Conservation (phyloP, 2,888 invertebrate species). For the Amblyteles armatorius region DNA sequence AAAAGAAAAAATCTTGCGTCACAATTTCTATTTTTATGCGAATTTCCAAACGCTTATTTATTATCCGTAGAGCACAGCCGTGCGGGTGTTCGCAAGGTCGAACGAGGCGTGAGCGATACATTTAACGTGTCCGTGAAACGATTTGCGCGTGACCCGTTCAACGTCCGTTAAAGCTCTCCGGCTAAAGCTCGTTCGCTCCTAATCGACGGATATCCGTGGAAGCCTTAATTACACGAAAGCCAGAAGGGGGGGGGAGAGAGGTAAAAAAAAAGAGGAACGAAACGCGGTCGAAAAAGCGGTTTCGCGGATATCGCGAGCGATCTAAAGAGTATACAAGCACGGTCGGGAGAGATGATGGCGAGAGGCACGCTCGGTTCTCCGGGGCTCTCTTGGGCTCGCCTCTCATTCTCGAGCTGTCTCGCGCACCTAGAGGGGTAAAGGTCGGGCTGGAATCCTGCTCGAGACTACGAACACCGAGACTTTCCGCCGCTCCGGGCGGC, state of each 20-base stretch:
- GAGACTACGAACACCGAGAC: constrained; percentile 15
- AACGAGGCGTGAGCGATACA: constrained; percentile 15
- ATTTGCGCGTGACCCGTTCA: constrained; percentile 37
- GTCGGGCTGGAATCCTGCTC: constrained; percentile 46
- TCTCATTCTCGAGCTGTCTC: constrained; percentile 26
- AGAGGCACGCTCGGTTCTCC: constrained; percentile 16
- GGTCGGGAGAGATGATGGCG: constrained; percentile 71
- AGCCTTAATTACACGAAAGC: constrained; percentile 68
- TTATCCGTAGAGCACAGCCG: background rate
- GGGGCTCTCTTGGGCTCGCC: constrained; percentile 9
- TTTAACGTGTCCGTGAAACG: constrained; percentile 17
- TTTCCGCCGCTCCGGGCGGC: background rate
- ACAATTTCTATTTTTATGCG: background rate
- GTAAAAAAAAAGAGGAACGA: constrained; percentile 9
- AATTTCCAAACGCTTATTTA: background rate
- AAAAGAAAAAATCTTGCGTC: background rate
- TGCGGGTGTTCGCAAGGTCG: constrained; percentile 9
- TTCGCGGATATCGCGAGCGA: constrained; percentile 73
- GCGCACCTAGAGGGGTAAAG: constrained; percentile 36
- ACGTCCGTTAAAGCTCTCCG: constrained; percentile 23
- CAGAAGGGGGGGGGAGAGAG: background rate
- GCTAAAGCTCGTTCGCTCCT: constrained; percentile 42
- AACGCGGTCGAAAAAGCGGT: constrained; percentile 68
- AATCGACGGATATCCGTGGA: constrained; percentile 72
- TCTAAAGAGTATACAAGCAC: constrained; percentile 74